Evolutionary conservation across 2,797 vertebrate genomes (phyloP), one percentile per base, ranked within the genome.

Genomic region (Aldrovandia affinis): DNA sequence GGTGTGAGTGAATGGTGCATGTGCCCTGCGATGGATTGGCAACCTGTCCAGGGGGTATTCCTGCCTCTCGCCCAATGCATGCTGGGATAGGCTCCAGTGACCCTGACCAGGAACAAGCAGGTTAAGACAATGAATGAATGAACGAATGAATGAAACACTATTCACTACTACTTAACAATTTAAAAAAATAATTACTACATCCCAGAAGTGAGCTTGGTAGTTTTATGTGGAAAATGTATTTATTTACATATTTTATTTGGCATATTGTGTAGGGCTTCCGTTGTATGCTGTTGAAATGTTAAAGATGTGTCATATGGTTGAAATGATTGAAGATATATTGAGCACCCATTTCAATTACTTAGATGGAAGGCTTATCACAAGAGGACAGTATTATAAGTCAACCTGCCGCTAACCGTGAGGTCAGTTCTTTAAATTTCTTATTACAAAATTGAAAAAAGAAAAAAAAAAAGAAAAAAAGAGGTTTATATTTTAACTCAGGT

Each of bases 381-480:
- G 98, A 98, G 97, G 98, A 97, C 97, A 97, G 97, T 99, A 98
- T 97, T 98, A 97, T 99, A 98, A 98, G 97, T 97, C 97, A 97
- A 97, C 97, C 97, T 96, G 98, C 98, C 97, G 97, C 98, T 98
- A 98, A 97, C 97, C 98, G 97, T 97, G 97, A 99, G 98, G 98
- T 99, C 97, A 98, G 98, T 98, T 98, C 96, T 97, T 98, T 97
- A 97, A 96, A 97, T 98, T 99, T 97, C 94, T 98, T 97, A 97
- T 97, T 98, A 96, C 97, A 97, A 97, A 95, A 93, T 93, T 94
- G 96, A 96, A 93, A 95, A 93, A 95, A 95, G 92, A 94, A 93
- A 95, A 95, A 95, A 94, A 93, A 44, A 75, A 22, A 20, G 3
- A 33, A 68, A 30, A 95, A 94, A 84, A 82, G 85, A 83, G 87